phyloP scores from a whole-genome alignment of 2,888 invertebrate genomes.

The Schrankia costaestrigalis region DNA sequence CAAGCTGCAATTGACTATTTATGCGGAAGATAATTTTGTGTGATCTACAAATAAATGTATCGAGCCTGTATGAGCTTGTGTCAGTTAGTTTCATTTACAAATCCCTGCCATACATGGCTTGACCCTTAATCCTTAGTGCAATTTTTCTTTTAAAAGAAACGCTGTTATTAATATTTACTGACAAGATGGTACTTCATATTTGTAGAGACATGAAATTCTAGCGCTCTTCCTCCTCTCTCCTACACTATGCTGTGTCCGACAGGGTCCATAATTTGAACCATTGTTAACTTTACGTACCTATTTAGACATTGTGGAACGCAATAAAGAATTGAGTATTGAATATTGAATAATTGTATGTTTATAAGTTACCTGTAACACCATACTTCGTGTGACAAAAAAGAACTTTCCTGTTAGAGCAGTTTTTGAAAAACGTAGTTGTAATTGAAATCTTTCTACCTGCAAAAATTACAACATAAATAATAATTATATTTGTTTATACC shows the following conservation, averaged over 20 bases:
- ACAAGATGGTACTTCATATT: too few relatives aligned
- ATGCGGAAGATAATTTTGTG: too few relatives aligned
- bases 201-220: background rate
- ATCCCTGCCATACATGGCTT: background rate
- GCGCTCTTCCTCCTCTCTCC: too few relatives aligned
- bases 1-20: background rate
- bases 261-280: too few relatives aligned
- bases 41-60: too few relatives aligned
- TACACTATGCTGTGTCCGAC: too few relatives aligned
- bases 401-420: slow-evolving; percentile 40
- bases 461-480: slow-evolving; percentile 1
- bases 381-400: slow-evolving; percentile 38
- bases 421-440: slow-evolving; percentile 38
- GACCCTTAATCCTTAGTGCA: background rate
- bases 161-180: too few relatives aligned
- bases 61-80: too few relatives aligned
- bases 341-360: background rate
- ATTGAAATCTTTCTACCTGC: slow-evolving; percentile 42
- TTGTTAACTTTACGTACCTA: too few relatives aligned
- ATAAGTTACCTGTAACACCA: slow-evolving; percentile 37
- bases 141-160: too few relatives aligned
- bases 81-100: background rate
- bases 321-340: too few relatives aligned
- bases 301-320: too few relatives aligned
- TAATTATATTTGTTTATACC: background rate